A percentile compares a stretch with the other conserved stretches of the same genome.
Conservation (phyloP, 1,140 invertebrate species). For the Zaprionus ornatus region DNA sequence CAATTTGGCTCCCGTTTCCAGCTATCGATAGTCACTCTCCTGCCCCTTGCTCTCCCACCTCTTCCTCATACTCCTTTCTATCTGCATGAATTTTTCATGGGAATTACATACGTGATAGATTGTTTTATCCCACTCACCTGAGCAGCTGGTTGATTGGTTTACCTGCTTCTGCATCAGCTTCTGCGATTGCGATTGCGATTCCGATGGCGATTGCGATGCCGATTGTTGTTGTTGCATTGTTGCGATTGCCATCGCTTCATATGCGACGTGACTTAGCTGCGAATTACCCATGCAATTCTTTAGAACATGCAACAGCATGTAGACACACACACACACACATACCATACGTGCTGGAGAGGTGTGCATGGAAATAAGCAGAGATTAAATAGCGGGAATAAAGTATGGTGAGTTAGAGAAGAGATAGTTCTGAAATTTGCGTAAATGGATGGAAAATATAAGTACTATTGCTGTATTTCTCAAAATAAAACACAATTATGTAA, state of each 20-base stretch:
- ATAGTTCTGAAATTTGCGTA: background rate
- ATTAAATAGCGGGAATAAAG: slow-evolving; percentile 3
- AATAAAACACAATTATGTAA: too few relatives aligned
- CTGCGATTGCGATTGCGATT: slow-evolving; percentile 49
- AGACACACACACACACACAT: background rate
- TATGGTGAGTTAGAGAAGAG: background rate
- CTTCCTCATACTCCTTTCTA: background rate
- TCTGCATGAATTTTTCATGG: slow-evolving; percentile 72
- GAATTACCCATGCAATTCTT: slow-evolving; percentile 22
- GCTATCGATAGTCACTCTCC: background rate
- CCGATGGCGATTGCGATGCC: slow-evolving; percentile 24
- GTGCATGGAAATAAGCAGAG: slow-evolving; percentile 44
- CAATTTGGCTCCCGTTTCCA: slow-evolving; percentile 76
- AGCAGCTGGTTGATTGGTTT: slow-evolving; percentile 70
- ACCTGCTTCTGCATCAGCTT: slow-evolving; percentile 10
- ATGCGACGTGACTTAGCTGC: slow-evolving; percentile 73
- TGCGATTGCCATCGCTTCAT: slow-evolving; percentile 55
- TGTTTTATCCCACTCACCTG: slow-evolving; percentile 52
- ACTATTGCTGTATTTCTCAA: too few relatives aligned
- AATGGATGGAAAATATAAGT: background rate
- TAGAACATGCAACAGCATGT: slow-evolving; percentile 12
- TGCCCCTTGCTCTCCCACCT: background rate
- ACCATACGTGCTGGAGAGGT: background rate
- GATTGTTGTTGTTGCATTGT: background rate
- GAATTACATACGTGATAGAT: slow-evolving; percentile 83